Base-by-base conservation (phyloP, 2,888 invertebrate species). In the Stomorhina lunata region DNA sequence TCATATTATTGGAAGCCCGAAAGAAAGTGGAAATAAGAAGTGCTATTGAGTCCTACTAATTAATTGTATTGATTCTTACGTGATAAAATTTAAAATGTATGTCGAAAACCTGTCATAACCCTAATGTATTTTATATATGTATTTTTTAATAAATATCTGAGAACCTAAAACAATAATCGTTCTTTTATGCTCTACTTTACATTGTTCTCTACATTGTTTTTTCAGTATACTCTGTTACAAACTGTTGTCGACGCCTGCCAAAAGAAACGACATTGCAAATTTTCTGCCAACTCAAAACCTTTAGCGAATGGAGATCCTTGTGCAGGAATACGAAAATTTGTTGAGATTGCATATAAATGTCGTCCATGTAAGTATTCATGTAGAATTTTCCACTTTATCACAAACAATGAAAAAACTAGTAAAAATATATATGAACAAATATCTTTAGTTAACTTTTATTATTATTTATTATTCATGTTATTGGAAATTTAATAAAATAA, bases 301-400 rank as follows among this genome's bases (percentile, higher is more conserved):
- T 96, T 97, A 71, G 86, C 87, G 89, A 95, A 95, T 27, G 95
- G 95, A 53, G 98, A 99, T 92, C 98, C 98, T 0, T 99, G 98
- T 90, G 98, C 98, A 10, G 95, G 95, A 22, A 95, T 96, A 80
- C 93, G 96, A 85, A 98, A 98, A 92, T 98, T 97, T 92, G 96
- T 98, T 85, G 97, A 98, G 92, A 97, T 98, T 85, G 97, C 97
- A 87, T 99, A 97, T 93, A 98, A 98, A 92, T 99, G 99, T 93
- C 94, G 97, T 92, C 99, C 99, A 89, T 96, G 98, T 98, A 93
- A 96, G 96, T 95, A 88, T 85, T 55, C 55, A 34, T 63, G 27
- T 25, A 15, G 27, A 55, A 7, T 27, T 50, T 63, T 4, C 17
- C 20, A 37, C 27, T 37, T 61, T 53, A 10, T 5, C 5, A n/a